A percentile compares a stretch with the other conserved stretches of the same genome.
Conservation (phyloP, 2,888 invertebrate genomes). For the Monoplex corrugatus region DNA sequence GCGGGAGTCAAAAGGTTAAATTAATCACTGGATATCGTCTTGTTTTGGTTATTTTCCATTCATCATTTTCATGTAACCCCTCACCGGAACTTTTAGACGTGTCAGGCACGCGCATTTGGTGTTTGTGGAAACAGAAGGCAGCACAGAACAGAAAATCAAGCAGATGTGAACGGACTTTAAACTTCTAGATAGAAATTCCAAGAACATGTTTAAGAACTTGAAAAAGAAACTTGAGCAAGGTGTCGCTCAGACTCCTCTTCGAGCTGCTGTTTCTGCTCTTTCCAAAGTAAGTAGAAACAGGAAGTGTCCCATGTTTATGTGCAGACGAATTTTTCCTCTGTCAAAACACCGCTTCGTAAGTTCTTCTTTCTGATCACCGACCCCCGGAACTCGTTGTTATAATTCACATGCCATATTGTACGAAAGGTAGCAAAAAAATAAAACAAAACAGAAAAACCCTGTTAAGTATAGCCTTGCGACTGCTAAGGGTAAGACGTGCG, state of each 20-base stretch:
- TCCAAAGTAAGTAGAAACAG: slow-evolving; percentile 55
- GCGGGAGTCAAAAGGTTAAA: too few relatives aligned
- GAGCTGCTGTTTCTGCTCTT: slow-evolving; percentile 68
- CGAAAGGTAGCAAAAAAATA: too few relatives aligned
- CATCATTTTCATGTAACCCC: not conserved
- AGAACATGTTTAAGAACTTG: slow-evolving; percentile 74
- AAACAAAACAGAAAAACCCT: too few relatives aligned
- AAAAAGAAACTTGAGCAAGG: slow-evolving; percentile 76
- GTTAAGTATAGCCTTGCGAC: too few relatives aligned
- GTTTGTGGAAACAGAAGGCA: slow-evolving; percentile 21
- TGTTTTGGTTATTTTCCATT: not conserved
- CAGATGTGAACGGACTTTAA: slow-evolving; percentile 28
- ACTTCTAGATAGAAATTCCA: not conserved
- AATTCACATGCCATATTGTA: too few relatives aligned
- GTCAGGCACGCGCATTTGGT: slow-evolving; percentile 63
- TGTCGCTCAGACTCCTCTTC: slow-evolving; percentile 71
- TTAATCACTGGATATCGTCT: too few relatives aligned
- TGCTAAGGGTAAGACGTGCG: too few relatives aligned
- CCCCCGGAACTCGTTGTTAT: too few relatives aligned
- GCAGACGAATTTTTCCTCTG: slow-evolving; percentile 46
- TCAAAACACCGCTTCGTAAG: too few relatives aligned
- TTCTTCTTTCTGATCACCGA: too few relatives aligned
- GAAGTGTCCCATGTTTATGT: slow-evolving; percentile 42
- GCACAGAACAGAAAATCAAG: slow-evolving; percentile 22
- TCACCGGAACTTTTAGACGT: slow-evolving; percentile 55